phyloP scores from a whole-genome alignment of 2,888 invertebrate species.

The Operophtera brumata region DNA sequence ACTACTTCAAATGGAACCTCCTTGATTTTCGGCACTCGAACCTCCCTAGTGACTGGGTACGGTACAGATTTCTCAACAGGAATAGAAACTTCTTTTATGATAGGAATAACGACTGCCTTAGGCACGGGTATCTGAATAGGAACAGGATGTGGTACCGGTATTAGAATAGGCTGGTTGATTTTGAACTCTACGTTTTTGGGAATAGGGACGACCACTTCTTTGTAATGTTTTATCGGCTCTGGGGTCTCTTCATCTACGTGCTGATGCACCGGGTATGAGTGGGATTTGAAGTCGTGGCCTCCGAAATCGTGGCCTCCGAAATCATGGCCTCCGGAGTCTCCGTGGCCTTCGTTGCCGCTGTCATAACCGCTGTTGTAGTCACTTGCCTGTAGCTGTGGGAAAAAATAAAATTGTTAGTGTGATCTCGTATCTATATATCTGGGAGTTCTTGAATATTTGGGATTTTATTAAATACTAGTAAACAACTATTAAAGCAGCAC shows the following conservation, averaged over 20 bases:
- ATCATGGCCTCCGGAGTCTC: constrained; percentile 38
- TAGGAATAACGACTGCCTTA: constrained; percentile 84
- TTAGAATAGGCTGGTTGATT: constrained; percentile 78
- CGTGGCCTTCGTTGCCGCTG: constrained; percentile 49
- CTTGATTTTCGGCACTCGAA: constrained; percentile 84
- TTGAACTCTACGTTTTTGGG: constrained; percentile 82
- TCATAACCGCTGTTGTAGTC: constrained; percentile 51
- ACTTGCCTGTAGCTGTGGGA: constrained; percentile 63
- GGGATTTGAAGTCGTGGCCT: constrained; percentile 60
- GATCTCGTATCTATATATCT: not conserved
- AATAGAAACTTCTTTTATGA: constrained; percentile 84
- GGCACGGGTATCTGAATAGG: constrained; percentile 86
- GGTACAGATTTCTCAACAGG: constrained; percentile 87
- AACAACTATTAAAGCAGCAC: no score
- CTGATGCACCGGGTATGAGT: constrained; percentile 81
- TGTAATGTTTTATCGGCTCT: constrained; percentile 84
- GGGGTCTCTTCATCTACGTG: constrained; percentile 86
- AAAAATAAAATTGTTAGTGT: constrained; percentile 17
- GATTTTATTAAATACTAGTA: no score
- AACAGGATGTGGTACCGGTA: constrained; percentile 83
- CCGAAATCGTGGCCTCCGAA: constrained; percentile 54
- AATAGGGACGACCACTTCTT: constrained; percentile 84
- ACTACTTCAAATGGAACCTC: constrained; percentile 85
- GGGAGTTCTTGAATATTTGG: no score
- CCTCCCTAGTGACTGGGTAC: constrained; percentile 84